These are phyloP conservation scores for Nanger granti DNA, from an alignment of 2,113 vertebrate genomes.

Conservation along the genomic window DNA sequence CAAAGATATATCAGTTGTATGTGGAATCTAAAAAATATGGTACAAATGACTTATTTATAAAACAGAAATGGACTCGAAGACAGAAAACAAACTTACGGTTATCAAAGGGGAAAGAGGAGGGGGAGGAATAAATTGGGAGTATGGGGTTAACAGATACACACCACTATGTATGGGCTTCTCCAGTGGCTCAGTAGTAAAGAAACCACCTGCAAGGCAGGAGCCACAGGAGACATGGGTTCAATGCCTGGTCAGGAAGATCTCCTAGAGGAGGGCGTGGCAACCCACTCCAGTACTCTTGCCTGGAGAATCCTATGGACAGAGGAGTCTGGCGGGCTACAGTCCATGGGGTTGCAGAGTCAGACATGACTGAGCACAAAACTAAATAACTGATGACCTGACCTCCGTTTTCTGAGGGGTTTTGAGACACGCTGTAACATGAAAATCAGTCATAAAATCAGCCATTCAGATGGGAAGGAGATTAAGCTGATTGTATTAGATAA, in stretches of 20 bases:
- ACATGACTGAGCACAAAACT: neutral
- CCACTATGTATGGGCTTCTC: neutral
- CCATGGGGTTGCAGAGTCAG: neutral
- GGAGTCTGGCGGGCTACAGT: neutral
- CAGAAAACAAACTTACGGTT: neutral
- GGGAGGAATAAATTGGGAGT: neutral
- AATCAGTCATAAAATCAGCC: neutral
- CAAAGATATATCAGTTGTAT: neutral
- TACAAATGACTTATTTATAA: neutral
- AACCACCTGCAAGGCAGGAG: neutral
- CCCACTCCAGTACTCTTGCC: neutral
- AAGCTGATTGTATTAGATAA: neutral
- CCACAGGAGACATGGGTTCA: neutral
- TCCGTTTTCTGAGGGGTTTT: neutral
- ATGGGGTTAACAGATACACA: neutral
- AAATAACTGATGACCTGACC: neutral
- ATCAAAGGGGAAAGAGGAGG: neutral
- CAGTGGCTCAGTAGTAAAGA: neutral
- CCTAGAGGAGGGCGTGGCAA: neutral
- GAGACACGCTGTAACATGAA: neutral
- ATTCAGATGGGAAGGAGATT: neutral
- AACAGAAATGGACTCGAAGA: neutral
- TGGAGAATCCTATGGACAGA: neutral
- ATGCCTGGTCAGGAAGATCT: neutral
- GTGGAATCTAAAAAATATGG: neutral